Percentiles rank a stretch among this genome's conserved stretches.
Conservation (phyloP, 1,140 invertebrate genomes). For the Potamilus streckersoni region DNA sequence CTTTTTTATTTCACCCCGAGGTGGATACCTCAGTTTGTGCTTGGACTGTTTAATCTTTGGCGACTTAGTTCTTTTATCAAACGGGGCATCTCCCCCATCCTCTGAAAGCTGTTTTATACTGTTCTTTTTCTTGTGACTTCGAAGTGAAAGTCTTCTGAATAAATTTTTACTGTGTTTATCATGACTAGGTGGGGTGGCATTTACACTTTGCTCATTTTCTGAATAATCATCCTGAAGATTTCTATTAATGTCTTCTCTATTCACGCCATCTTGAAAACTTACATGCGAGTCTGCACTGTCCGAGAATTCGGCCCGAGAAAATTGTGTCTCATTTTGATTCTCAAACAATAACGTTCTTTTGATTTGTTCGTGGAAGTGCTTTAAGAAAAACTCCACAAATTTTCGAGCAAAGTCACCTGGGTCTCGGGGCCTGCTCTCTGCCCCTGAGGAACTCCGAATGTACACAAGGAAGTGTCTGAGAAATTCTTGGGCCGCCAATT, state of each 20-base stretch:
- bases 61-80: slow-evolving; percentile 39
- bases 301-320: not conserved
- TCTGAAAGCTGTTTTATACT: slow-evolving; percentile 93
- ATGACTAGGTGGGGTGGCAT: slow-evolving; percentile 9
- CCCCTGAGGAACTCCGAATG: slow-evolving; percentile 78
- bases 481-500: slow-evolving; percentile 85
- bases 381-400: slow-evolving; percentile 85
- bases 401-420: slow-evolving; percentile 79
- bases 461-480: slow-evolving; percentile 86
- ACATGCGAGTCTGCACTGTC: slow-evolving; percentile 7
- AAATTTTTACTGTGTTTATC: slow-evolving; percentile 79
- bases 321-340: slow-evolving; percentile 20
- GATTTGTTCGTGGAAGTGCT: slow-evolving; percentile 61
- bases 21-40: slow-evolving; percentile 71
- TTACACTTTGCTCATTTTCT: slow-evolving; percentile 70
- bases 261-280: slow-evolving; percentile 12
- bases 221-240: slow-evolving; percentile 72
- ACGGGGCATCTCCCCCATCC: slow-evolving; percentile 80
- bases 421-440: slow-evolving; percentile 71
- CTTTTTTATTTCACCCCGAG: slow-evolving; percentile 81
- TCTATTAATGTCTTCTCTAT: slow-evolving; percentile 65
- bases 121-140: slow-evolving; percentile 78
- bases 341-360: slow-evolving; percentile 38
- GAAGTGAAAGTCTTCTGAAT: slow-evolving; percentile 86
- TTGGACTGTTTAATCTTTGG: slow-evolving; percentile 71